Evolutionary conservation across 2,797 vertebrate genomes (phyloP).

Genomic region (Enteromius anoplus): DNA sequence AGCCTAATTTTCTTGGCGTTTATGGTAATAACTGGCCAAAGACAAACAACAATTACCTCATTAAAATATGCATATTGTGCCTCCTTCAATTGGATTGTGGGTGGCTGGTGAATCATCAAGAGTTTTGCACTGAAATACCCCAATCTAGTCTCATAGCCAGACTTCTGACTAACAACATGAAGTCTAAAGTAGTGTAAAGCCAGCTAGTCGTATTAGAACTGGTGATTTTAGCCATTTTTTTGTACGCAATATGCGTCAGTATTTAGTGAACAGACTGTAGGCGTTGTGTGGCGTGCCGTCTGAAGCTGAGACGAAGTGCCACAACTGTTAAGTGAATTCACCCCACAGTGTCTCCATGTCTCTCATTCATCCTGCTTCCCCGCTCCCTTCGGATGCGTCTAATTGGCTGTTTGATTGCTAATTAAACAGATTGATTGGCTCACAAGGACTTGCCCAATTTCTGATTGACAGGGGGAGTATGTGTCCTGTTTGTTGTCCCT

Average conservation of each 20-base stretch:
- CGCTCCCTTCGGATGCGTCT: conserved; percentile 26
- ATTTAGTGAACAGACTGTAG: background rate
- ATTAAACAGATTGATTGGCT: conserved; percentile 37
- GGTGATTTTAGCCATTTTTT: background rate
- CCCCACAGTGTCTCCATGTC: background rate
- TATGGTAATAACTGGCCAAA: background rate
- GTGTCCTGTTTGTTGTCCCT: conserved; percentile 97
- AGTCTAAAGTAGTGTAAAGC: background rate
- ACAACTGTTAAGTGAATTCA: background rate
- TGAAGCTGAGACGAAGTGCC: background rate
- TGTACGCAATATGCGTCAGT: background rate
- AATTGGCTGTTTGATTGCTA: conserved; percentile 30
- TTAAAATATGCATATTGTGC: background rate
- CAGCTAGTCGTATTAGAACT: background rate
- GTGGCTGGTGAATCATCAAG: conserved; percentile 5
- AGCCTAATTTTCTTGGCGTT: background rate
- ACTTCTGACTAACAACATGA: background rate
- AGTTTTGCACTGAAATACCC: background rate
- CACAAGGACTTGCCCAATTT: conserved; percentile 19
- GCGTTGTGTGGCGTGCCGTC: background rate
- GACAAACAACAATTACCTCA: background rate
- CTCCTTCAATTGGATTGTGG: background rate
- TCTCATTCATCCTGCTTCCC: conserved; percentile 4
- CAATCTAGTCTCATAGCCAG: background rate
- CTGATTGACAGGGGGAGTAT: conserved; percentile 88